Conservation (phyloP, 2,113 vertebrate genomes). For the Hyla sarda region DNA sequence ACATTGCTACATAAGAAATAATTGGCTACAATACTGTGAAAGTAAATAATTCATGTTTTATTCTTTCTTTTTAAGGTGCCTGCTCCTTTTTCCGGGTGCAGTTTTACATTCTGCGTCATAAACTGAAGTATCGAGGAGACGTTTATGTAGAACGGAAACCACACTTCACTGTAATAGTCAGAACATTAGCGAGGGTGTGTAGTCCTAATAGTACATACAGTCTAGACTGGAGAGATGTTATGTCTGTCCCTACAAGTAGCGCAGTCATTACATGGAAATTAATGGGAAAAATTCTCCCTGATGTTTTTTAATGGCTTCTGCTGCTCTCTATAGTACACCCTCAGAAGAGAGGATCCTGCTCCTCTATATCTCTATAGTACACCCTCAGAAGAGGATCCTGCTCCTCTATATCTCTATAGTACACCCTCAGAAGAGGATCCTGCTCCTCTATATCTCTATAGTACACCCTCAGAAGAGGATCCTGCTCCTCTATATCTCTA, state of each 20-base stretch:
- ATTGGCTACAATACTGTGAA: not conserved
- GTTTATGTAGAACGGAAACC: not conserved
- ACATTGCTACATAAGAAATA: too few species aligned
- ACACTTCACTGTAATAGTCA: not conserved
- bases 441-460: too few species aligned
- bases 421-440: too few species aligned
- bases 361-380: too few species aligned
- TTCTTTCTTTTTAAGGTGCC: not conserved
- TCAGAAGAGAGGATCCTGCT: too few species aligned
- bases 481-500: too few species aligned
- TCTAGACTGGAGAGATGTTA: constrained; percentile 8
- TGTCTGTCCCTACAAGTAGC: not conserved
- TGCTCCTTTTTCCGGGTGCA: not conserved
- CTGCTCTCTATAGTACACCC: too few species aligned
- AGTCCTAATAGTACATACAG: not conserved
- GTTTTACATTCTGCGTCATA: not conserved
- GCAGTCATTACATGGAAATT: not conserved
- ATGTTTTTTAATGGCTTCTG: not conserved
- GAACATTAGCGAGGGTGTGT: not conserved
- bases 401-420: too few species aligned
- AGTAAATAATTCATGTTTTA: too few species aligned
- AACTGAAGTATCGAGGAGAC: not conserved
- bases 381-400: too few species aligned
- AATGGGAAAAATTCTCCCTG: not conserved
- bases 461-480: too few species aligned